Evolutionary conservation across 2,113 vertebrate genomes (phyloP), one percentile per base, ranked within the genome.

Genomic region (Bambusicola thoracicus): DNA sequence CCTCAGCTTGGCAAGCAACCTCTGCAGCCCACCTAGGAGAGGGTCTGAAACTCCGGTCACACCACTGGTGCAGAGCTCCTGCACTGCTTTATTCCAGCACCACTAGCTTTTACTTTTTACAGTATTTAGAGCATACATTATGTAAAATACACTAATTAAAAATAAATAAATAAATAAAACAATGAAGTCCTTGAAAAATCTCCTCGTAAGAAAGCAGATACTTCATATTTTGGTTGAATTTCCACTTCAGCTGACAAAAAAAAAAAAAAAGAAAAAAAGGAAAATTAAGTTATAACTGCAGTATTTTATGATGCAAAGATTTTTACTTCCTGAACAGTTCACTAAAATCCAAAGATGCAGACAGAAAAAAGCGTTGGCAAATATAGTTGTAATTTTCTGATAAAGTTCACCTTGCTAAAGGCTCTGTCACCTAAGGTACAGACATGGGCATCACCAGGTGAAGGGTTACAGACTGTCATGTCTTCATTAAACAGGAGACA

Each of bases 381-480:
- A 61, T 5, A 32, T 0, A 36, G 18, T 15, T 68, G 36, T 44
- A 3, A 13, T 73, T 62, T 32, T 56, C 34, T 67, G 65, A 44
- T 5, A 19, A 11, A 38, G 32, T 27, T 21, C 40, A 38, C n/a
- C 25, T 41, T 41, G 21, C 19, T 8, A 5, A 3, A 20, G 13
- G 46, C n/a, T 55, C n/a, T 7, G 1, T 19, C n/a, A 59, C 43
- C 18, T n/a, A 29, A 41, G 0, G 13, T 11, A 13, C 13, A 10
- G 2, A 9, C 8, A 5, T 0, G 8, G 49, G 38, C 74, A 38
- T 4, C 7, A n/a, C 40, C n/a, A 16, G 11, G 14, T 13, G 36
- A 79, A 34, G 41, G 38, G 21, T 4, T 41, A 25, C 17, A 29
- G 43, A 2, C 22, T 10, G 30, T 8, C 25, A 27, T n/a, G 12